phyloP scores from a whole-genome alignment of 2,888 invertebrate genomes.

The Diaphora mendica region DNA sequence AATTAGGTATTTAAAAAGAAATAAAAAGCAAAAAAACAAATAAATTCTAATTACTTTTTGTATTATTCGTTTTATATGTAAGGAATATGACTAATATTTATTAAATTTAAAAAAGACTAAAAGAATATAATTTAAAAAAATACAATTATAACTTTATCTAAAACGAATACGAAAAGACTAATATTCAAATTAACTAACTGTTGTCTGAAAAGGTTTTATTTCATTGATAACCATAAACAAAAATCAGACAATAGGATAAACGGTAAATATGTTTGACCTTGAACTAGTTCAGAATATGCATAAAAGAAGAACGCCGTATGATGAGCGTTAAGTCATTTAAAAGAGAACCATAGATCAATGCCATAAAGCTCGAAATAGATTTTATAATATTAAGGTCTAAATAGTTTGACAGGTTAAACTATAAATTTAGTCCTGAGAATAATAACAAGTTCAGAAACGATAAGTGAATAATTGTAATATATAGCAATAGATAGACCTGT shows the following conservation, averaged over 20 bases:
- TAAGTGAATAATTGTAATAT: background rate
- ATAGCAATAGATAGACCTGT: background rate
- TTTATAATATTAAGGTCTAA: background rate
- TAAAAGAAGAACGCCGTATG: slow-evolving; percentile 30
- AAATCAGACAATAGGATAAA: background rate
- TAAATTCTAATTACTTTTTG: no score
- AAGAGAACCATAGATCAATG: slow-evolving; percentile 23
- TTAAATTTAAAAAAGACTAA: no score
- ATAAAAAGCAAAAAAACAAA: no score
- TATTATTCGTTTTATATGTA: no score
- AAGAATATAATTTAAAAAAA: no score
- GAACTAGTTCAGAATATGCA: slow-evolving; percentile 31
- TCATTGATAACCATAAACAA: background rate
- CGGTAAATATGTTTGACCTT: slow-evolving; percentile 43
- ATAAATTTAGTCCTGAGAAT: background rate
- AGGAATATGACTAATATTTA: no score
- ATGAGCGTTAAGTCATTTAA: slow-evolving; percentile 7
- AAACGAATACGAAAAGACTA: background rate
- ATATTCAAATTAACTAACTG: background rate
- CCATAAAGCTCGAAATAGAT: slow-evolving; percentile 33
- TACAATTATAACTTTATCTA: no score
- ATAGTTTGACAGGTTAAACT: background rate
- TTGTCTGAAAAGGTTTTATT: background rate
- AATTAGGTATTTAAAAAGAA: no score
- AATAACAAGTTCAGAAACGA: background rate